A percentile compares a stretch with the other conserved stretches of the same genome.
phyloP scores from a whole-genome alignment of 2,113 vertebrate species.

The Onychorhynchus coronatus region DNA sequence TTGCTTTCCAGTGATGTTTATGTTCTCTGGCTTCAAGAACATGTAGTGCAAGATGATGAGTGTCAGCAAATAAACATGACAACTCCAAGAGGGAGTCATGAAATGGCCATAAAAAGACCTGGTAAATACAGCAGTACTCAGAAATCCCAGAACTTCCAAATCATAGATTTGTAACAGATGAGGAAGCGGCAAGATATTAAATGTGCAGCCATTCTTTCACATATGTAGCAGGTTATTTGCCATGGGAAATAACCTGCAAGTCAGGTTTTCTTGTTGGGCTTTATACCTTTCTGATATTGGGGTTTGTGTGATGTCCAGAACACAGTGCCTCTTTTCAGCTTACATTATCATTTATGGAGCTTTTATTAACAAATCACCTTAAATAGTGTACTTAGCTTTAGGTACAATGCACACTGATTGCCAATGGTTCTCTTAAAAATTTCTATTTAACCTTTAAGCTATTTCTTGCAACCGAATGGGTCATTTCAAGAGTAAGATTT shows the following conservation, averaged over 20 bases:
- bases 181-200: not conserved
- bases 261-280: not conserved
- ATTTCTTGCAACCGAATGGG: not conserved
- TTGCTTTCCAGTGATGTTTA: slow-evolving; percentile 28
- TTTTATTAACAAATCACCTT: not conserved
- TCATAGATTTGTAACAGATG: not conserved
- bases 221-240: not conserved
- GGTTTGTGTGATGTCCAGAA: not conserved
- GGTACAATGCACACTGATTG: not conserved
- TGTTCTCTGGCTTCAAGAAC: slow-evolving; percentile 18
- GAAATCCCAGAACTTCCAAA: slow-evolving; percentile 23
- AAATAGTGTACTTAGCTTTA: not conserved
- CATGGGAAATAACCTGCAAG: not conserved
- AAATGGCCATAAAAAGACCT: slow-evolving; percentile 14
- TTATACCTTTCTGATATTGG: not conserved
- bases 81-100: slow-evolving; percentile 18
- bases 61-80: slow-evolving; percentile 31
- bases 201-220: slow-evolving; percentile 2
- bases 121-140: not conserved
- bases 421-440: not conserved
- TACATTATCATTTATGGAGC: not conserved
- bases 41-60: not conserved
- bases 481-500: not conserved
- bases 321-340: not conserved
- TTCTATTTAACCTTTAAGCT: not conserved